Base-by-base conservation (phyloP, 37 sponge, comb jelly and placozoan genomes). In the Lycopodina hypogea region DNA sequence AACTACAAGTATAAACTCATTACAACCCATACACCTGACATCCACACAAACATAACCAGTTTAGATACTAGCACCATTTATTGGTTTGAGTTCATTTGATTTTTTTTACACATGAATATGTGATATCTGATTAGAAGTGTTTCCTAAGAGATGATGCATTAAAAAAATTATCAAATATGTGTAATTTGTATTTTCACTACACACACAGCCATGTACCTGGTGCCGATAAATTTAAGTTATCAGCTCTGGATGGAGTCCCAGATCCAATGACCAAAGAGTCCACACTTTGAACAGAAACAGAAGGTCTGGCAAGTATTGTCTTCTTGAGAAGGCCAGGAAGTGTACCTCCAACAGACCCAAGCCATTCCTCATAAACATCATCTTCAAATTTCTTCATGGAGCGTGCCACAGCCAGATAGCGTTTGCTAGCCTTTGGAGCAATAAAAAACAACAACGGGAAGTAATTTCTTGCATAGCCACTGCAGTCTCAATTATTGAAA, bases 301-400 rank as follows among this genome's bases (percentile, higher is more conserved):
- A 19, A 3, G 84, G 79, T 66, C 87, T 95, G 50, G 83, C 69
- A 12, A 99, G 77, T 11, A 99, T 87, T 9, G 96, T 84, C 48
- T 72, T 84, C 85, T 96, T 96, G 55, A 99, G 86, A 41, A 93
- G 86, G 22, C 41, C 76, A 17, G 93, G 88, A 18, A 99, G 84
- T 24, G 72, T 82, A 30, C 68, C 77, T 24, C 89, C 94, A 17
- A 90, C 86, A 23, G 42, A 40, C 30, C 83, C 89, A 33, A 92
- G 26, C 99, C 99, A 99, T 34, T 81, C 28, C 51, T 75, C 72
- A 60, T 93, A 96, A 55, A 78, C 63, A 53, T 78, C 77, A 56
- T 96, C 95, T 59, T 99, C 99, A 75, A 92, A 96, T 48, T 83
- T 90, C 73, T 96, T 96, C 88, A 99, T 96, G 23, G 85, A 65